These are phyloP conservation scores for Piezodorus guildinii DNA, from an alignment of 1,140 invertebrate genomes.

Conservation along the genomic window DNA sequence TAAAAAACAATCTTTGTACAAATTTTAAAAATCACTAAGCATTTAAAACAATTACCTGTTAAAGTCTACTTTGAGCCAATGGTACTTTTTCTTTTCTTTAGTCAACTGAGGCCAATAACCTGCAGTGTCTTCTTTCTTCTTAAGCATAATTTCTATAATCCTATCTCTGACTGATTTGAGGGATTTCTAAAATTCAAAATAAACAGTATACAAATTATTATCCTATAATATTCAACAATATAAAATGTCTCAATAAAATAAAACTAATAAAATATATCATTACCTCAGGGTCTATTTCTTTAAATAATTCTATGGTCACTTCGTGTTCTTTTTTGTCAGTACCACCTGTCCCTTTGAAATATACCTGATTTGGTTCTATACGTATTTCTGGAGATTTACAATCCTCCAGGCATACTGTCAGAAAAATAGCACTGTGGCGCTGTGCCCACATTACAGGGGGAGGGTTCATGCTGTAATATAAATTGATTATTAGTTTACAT, in stretches of 20 bases:
- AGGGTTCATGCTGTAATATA: conserved; percentile 41
- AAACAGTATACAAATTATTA: neutral
- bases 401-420: conserved; percentile 83
- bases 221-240: neutral
- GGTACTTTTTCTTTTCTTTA: conserved; percentile 77
- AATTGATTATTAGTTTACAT: too few relatives aligned
- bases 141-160: conserved; percentile 63
- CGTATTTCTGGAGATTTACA: conserved; percentile 74
- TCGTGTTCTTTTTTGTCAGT: conserved; percentile 75
- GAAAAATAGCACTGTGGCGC: conserved; percentile 60
- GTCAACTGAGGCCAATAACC: conserved; percentile 80
- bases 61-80: conserved; percentile 96
- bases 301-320: conserved; percentile 68
- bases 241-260: neutral
- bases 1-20: too few relatives aligned
- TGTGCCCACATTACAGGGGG: conserved; percentile 89
- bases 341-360: conserved; percentile 77
- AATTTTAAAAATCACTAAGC: too few relatives aligned
- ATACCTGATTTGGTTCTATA: conserved; percentile 65
- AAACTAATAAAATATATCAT: conserved; percentile 31
- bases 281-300: conserved; percentile 71
- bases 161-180: conserved; percentile 47
- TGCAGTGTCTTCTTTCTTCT: conserved; percentile 50
- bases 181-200: conserved; percentile 38
- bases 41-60: conserved; percentile 61